Evolutionary conservation across 2,888 invertebrate genomes (phyloP).

Genomic region (Drosophila percnosoma): DNA sequence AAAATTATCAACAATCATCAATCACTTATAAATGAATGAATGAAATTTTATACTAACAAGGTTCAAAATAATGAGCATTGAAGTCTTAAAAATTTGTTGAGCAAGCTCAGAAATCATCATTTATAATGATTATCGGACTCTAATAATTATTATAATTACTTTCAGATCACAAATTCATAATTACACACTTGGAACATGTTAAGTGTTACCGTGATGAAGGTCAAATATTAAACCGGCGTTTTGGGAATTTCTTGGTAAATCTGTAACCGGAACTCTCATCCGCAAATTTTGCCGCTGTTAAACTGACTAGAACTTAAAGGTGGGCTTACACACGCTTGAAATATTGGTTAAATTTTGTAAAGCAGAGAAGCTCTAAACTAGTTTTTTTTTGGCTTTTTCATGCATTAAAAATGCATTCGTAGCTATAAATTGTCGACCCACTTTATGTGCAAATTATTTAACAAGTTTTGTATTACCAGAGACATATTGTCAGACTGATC

Average conservation of each 20-base stretch:
- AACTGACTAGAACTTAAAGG: background rate
- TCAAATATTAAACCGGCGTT: background rate
- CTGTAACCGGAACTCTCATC: slow-evolving; percentile 19
- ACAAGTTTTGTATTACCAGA: background rate
- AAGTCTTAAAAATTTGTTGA: background rate
- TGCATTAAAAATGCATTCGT: background rate
- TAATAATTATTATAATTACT: background rate
- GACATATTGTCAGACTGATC: background rate
- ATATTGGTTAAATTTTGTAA: background rate
- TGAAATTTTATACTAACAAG: background rate
- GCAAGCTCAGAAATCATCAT: background rate
- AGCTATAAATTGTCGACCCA: background rate
- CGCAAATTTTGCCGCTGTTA: background rate
- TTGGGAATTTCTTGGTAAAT: slow-evolving; percentile 20
- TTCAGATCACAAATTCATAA: slow-evolving; percentile 6
- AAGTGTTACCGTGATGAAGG: slow-evolving; percentile 16
- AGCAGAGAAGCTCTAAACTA: background rate
- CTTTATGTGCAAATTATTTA: background rate
- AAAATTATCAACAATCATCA: background rate
- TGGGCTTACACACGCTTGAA: background rate
- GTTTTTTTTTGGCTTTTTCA: background rate
- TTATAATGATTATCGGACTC: background rate
- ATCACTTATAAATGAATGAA: background rate
- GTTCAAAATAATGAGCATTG: background rate
- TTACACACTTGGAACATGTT: background rate